Base-by-base conservation (phyloP, 2,888 invertebrate species). In the Strigamia maritima region DNA sequence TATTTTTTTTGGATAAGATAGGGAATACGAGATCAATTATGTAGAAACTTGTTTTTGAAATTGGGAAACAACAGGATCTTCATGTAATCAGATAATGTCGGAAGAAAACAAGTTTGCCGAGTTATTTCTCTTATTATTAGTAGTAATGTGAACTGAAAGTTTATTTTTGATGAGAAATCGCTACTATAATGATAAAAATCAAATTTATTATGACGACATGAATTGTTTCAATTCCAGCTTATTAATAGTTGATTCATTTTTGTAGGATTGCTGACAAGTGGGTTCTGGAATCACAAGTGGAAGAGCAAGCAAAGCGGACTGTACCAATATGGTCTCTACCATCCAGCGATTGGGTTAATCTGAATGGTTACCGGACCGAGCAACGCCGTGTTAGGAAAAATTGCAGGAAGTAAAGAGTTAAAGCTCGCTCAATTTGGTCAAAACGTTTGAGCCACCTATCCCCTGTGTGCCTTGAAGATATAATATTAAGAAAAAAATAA, bases 201-300 rank as follows among this genome's bases (percentile, higher is more conserved):
- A 35, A 35, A 35, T 35, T 35, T 1, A 35, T 35, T 35, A 4
- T 6, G 35, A 35, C 6, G 35, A 35, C 35, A 35, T 6, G 35
- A 35, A 35, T 35, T 35, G 10, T 35, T 35, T 6, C 35, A 31
- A 8, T 35, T 35, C 35, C 10, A 35, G 35, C 8, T 35, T 6
- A 35, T 35, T 35, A 16, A 16, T 44, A 44, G 3, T 44, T 12
- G 14, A 12, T 49, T 49, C 74, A 22, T 81, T 79, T 81, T 88
- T 88, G 14, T 88, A 95, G 95, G 84, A 87, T 94, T 86, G 91
- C 93, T 24, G 94, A 95, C 86, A 92, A 94, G 85, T 95, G 95
- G 95, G 89, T 95, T 82, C 88, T 90, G 0, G 94, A 93, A 83
- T 85, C 86, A 35, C 87, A 89, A 82, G 87, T 87, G 78, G 84